Conservation (phyloP, 2,113 vertebrate genomes). For the Reinhardtius hippoglossoides region DNA sequence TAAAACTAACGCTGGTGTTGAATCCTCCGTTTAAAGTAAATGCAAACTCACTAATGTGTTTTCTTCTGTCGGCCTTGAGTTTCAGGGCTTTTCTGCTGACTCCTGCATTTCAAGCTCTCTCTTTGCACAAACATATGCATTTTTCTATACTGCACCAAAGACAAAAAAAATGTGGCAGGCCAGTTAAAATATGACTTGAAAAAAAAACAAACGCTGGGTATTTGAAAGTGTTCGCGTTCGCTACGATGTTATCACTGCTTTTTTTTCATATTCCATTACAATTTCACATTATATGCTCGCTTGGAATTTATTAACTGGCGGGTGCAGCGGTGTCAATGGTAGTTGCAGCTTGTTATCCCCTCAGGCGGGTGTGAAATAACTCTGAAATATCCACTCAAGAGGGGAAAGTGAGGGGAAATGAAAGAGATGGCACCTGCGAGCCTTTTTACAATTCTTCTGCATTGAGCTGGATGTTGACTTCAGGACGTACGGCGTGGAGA, state of each 20-base stretch:
- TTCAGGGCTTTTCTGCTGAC: neutral
- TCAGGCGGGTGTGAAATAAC: constrained; percentile 58
- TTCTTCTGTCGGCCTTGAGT: neutral
- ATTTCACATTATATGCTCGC: constrained; percentile 53
- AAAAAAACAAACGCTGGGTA: neutral
- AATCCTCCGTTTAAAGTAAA: neutral
- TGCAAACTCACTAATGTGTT: neutral
- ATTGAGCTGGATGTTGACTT: constrained; percentile 19
- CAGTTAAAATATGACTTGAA: neutral
- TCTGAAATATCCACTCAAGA: constrained; percentile 57
- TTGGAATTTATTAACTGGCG: constrained; percentile 65
- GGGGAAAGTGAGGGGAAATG: constrained; percentile 50
- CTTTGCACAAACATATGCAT: too few relatives aligned
- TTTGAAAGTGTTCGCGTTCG: constrained; percentile 24
- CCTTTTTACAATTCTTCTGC: constrained; percentile 26
- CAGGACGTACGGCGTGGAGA: constrained; percentile 4
- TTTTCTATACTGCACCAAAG: neutral
- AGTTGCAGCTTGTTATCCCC: constrained; percentile 50
- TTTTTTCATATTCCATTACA: constrained; percentile 63
- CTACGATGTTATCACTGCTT: constrained; percentile 15
- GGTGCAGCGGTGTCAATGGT: constrained; percentile 37
- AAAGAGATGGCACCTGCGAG: constrained; percentile 40
- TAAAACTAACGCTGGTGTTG: neutral
- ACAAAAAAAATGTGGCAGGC: neutral
- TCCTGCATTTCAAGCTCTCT: neutral